Evolutionary conservation across 2,888 invertebrate species (phyloP), one percentile per base, ranked within the genome.

Genomic region (Gerosis bhagava): DNA sequence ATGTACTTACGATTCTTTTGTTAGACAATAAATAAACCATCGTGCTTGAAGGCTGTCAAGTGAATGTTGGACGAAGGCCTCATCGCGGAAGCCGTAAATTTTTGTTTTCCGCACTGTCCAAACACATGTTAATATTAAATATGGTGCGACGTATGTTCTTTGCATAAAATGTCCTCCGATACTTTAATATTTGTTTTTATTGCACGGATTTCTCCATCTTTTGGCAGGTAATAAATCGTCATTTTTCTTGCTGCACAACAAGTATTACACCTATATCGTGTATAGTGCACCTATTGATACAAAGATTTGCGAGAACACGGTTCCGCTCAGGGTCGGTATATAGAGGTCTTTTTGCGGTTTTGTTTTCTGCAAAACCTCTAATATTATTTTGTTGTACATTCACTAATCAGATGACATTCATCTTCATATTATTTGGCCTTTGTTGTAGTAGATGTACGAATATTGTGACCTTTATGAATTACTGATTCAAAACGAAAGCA

Each of bases 61-160:
- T 59, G 56, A 60, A 39, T 58, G 58, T 57, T 50, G 59, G 62
- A 49, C 54, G 59, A 70, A 68, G 65, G 63, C 62, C 60, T 59
- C 57, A 58, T 67, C 64, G 60, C 73, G 76, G 79, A 77, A 77
- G 65, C 62, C 49, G 65, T 72, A 70, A 66, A 62, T 70, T 68
- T 67, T 63, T 60, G 59, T 66, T 65, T 73, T 69, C 69, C 67
- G 65, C 60, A 54, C 63, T 60, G 62, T 63, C 60, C 63, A 68
- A 66, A 67, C 62, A 62, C 60, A 55, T 54, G 40, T 51, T 54
- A 53, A 60, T 65, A 62, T 63, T 62, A 62, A 65, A 59, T 58
- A 56, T 60, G 56, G 50, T 52, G 53, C 49, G 54, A 48, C 47
- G 58, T 57, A 57, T 58, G 60, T 58, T 60, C 60, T 63, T 62